Conservation (phyloP, 2,797 vertebrate species). For the Zenarchopterus dispar region DNA sequence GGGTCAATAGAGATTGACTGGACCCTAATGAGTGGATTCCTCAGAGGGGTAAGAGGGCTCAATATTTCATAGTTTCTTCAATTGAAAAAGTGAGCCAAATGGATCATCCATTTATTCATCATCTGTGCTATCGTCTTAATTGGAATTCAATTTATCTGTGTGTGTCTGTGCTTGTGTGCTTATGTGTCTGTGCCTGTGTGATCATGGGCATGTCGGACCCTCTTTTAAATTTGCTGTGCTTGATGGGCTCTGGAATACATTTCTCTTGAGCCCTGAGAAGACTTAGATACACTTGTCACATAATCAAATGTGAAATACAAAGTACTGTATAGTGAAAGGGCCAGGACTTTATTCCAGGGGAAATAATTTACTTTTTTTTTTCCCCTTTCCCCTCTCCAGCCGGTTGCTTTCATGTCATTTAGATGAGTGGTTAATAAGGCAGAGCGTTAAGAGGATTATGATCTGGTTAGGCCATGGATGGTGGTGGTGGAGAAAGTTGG, state of each 20-base stretch:
- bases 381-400: slow-evolving; percentile 54
- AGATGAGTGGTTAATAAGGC: slow-evolving; percentile 88
- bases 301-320: slow-evolving; percentile 84
- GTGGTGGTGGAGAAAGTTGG: slow-evolving; percentile 44
- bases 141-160: slow-evolving; percentile 77
- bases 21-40: slow-evolving; percentile 66
- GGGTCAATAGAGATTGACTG: slow-evolving; percentile 38
- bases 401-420: slow-evolving; percentile 85
- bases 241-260: slow-evolving; percentile 78
- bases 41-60: slow-evolving; percentile 55
- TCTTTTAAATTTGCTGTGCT: slow-evolving; percentile 67
- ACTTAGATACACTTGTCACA: slow-evolving; percentile 87
- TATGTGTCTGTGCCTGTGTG: slow-evolving; percentile 23
- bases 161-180: slow-evolving; percentile 37
- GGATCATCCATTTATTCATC: slow-evolving; percentile 72
- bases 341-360: slow-evolving; percentile 77
- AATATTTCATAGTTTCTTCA: slow-evolving; percentile 57
- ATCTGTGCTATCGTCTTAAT: slow-evolving; percentile 72
- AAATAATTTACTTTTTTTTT: slow-evolving; percentile 80
- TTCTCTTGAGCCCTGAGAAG: slow-evolving; percentile 74
- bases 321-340: slow-evolving; percentile 74
- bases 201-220: slow-evolving; percentile 46
- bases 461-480: slow-evolving; percentile 77
- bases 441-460: slow-evolving; percentile 87
- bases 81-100: slow-evolving; percentile 68